Base-by-base conservation (phyloP, 23 tunicate genomes). In the Trididemnum miniatum region DNA sequence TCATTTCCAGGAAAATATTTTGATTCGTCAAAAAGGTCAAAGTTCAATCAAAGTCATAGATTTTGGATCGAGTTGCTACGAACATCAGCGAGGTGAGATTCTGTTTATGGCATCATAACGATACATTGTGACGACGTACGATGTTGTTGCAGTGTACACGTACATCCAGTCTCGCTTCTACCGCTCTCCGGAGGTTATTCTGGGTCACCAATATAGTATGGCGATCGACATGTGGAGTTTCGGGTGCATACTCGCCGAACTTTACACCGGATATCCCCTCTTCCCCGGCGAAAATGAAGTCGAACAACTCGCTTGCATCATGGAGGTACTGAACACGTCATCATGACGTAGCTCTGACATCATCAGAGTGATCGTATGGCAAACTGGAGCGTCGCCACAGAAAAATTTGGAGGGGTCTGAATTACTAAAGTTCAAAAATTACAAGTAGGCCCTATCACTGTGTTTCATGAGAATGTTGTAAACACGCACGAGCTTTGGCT, bases 131-230 rank as follows among this genome's bases (percentile, higher is more conserved):
- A 49, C 57, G 18, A 12, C 18, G 12, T 12, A 49, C 18, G 18
- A 49, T 49, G 57, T 49, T 49, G 20, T 80, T 76, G 39, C 87
- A 95, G 99, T 95, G 35, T 95, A 95, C 90, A 95, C 99, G n/a
- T 95, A 95, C 80, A 95, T 95, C 1, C 99, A 95, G 78, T 86
- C 92, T 83, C 96, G 99, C 7, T 95, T 90, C 80, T 95, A 95
- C 71, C 99, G 99, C 20, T 91, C 99, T n/a, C 99, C 99, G 5
- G 99, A 95, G 71, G 99, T 95, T 0, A 95, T 95, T n/a, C 87
- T 95, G 44, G 99, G 99, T 28, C 96, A 86, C 76, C 92, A 82
- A 65, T 95, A 95, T 80, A 80, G 89, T 40, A 95, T 90, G 92
- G 88, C 92, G 36, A 95, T 95, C 25, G 99, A 95, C 72, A 90